A percentile compares a stretch with the other conserved stretches of the same genome.
These are phyloP conservation scores for Sebastes wilsoni DNA, from an alignment of 2,797 vertebrate genomes.

Conservation along the genomic window DNA sequence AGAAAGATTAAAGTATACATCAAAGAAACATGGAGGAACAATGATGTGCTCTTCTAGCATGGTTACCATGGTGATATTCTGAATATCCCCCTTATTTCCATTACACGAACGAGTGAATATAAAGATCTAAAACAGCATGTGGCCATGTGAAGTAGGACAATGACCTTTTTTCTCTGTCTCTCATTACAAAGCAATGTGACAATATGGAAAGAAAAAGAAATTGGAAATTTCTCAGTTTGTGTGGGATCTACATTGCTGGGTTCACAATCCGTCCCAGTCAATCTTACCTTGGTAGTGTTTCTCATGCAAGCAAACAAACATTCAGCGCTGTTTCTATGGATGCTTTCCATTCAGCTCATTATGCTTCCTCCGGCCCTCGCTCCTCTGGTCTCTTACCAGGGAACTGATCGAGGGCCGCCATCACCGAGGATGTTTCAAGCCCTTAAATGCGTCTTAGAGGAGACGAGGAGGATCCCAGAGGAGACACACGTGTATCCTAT, in stretches of 20 bases:
- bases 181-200: not conserved
- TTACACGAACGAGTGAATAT: not conserved
- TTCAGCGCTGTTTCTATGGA: not conserved
- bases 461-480: not conserved
- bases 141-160: not conserved
- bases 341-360: not conserved
- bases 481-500: too few relatives aligned
- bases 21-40: not conserved
- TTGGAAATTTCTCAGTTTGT: too few relatives aligned
- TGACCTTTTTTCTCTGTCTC: not conserved
- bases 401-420: not conserved
- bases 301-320: not conserved
- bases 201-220: not conserved
- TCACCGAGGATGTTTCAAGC: not conserved
- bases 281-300: not conserved
- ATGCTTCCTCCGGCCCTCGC: not conserved
- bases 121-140: not conserved
- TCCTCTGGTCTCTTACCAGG: not conserved
- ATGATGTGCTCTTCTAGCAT: not conserved
- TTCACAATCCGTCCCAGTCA: not conserved
- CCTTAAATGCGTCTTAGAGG: not conserved
- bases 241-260: not conserved
- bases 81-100: constrained; percentile 1
- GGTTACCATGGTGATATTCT: constrained; percentile 16
- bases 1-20: not conserved